Evolutionary conservation across 2,113 vertebrate genomes (phyloP).

Genomic region (Thalassoma bifasciatum): DNA sequence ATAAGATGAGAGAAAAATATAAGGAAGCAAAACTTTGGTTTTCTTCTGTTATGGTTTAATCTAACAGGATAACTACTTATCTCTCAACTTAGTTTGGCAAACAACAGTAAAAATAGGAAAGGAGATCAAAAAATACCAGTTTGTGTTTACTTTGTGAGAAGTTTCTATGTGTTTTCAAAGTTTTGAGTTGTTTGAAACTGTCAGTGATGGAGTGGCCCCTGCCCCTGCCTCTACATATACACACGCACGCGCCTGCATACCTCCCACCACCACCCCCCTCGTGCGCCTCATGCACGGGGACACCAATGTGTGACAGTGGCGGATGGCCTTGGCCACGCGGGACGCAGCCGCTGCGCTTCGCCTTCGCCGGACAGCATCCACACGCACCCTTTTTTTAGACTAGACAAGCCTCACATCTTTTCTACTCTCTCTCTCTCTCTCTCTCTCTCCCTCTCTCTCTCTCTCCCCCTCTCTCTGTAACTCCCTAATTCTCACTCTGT

Average conservation of each 20-base stretch:
- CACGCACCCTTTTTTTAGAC: slow-evolving; percentile 51
- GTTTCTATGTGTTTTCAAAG: neutral
- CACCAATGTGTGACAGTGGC: slow-evolving; percentile 76
- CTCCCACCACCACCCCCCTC: slow-evolving; percentile 28
- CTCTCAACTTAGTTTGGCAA: no score
- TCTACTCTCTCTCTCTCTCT: slow-evolving; percentile 30
- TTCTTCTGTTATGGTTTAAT: no score
- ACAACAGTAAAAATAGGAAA: no score
- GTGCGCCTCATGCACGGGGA: slow-evolving; percentile 75
- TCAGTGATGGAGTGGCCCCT: slow-evolving; percentile 1
- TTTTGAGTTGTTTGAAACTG: neutral
- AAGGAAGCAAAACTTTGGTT: no score
- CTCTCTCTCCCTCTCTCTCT: slow-evolving; percentile 19
- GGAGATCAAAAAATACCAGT: no score
- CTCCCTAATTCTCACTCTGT: slow-evolving; percentile 11
- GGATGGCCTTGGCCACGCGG: slow-evolving; percentile 82
- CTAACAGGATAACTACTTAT: no score
- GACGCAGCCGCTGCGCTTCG: slow-evolving; percentile 78
- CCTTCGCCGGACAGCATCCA: slow-evolving; percentile 72
- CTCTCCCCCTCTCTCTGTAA: slow-evolving; percentile 25
- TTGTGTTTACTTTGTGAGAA: neutral
- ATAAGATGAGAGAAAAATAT: no score
- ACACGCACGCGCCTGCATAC: neutral
- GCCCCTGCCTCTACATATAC: neutral
- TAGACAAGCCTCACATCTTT: slow-evolving; percentile 55